phyloP scores from a whole-genome alignment of 2,888 invertebrate genomes.

The Camponotus fellah region DNA sequence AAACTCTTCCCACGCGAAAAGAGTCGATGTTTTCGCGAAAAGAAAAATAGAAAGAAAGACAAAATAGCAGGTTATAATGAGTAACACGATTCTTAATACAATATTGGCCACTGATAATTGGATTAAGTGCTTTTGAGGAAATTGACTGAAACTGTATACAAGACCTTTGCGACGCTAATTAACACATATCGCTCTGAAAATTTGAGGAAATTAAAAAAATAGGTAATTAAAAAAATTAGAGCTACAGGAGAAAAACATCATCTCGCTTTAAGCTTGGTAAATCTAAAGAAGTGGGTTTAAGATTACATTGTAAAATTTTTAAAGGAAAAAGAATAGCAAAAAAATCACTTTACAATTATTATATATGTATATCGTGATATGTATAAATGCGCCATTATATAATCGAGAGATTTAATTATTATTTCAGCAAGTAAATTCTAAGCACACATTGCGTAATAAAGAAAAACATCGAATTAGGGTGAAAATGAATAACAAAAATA shows the following conservation, averaged over 20 bases:
- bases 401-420: slow-evolving; percentile 12
- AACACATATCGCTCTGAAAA: slow-evolving; percentile 33
- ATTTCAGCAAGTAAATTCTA: not conserved
- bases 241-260: not conserved
- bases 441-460: not conserved
- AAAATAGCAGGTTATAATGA: slow-evolving; percentile 34
- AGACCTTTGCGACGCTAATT: slow-evolving; percentile 39
- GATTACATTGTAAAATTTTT: not conserved
- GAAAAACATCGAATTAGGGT: not conserved
- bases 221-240: not conserved
- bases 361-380: not conserved
- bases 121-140: slow-evolving; percentile 42
- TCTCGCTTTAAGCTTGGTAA: slow-evolving; percentile 4
- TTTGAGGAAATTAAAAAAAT: slow-evolving; percentile 11
- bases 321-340: not conserved
- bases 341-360: not conserved
- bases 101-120: slow-evolving; percentile 14
- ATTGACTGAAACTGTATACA: slow-evolving; percentile 52
- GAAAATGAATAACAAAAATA: not conserved
- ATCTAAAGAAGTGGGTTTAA: not conserved
- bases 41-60: slow-evolving; percentile 1
- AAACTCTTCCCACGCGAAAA: not conserved
- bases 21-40: not conserved
- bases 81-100: slow-evolving; percentile 19
- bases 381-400: not conserved